Conservation (phyloP, 2,888 invertebrate species). For the Eupithecia exiguata region DNA sequence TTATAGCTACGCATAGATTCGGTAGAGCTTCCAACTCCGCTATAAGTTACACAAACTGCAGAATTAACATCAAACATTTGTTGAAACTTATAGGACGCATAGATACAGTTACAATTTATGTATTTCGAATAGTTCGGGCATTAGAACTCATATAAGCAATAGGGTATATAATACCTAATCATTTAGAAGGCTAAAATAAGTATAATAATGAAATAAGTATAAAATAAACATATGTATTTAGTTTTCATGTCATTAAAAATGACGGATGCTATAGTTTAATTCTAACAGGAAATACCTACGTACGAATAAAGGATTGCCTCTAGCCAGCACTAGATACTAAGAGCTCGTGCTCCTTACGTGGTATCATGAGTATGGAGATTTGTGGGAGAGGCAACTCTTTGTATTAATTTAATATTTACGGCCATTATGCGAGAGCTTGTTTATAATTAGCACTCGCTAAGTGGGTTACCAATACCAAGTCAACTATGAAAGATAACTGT, state of each 20-base stretch:
- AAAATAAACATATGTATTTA: too few species aligned
- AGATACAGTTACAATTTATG: not conserved
- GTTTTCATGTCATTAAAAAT: too few species aligned
- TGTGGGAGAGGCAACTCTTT: not conserved
- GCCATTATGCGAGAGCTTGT: constrained; percentile 8
- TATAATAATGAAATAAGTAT: too few species aligned
- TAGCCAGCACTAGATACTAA: too few species aligned
- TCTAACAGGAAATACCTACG: not conserved
- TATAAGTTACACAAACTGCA: not conserved
- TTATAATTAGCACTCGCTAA: constrained; percentile 15
- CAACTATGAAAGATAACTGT: not conserved
- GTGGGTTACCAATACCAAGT: constrained; percentile 31
- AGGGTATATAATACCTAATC: too few species aligned
- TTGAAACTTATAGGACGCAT: not conserved
- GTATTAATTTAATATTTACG: constrained; percentile 30
- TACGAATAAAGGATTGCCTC: not conserved
- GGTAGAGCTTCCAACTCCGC: not conserved
- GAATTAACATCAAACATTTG: not conserved
- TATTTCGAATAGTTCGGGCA: not conserved
- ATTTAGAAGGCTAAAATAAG: too few species aligned
- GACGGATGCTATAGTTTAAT: not conserved
- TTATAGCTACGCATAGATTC: not conserved
- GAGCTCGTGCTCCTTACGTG: not conserved
- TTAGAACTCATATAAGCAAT: not conserved
- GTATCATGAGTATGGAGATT: not conserved